Conservation (phyloP, 2,888 invertebrate genomes). For the Hydraecia micacea region DNA sequence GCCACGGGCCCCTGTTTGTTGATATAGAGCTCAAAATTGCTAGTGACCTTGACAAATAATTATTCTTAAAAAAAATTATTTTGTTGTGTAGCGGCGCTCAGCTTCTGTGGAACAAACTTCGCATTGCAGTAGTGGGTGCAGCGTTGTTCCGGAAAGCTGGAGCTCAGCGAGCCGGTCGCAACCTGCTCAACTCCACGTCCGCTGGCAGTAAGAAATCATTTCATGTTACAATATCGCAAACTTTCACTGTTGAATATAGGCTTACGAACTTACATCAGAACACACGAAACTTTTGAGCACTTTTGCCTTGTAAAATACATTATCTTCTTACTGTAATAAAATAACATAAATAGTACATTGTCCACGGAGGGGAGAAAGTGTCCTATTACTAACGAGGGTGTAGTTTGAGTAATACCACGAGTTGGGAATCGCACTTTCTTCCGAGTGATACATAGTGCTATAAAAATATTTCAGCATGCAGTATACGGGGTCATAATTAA, state of each 20-base stretch:
- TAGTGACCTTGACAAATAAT: not conserved
- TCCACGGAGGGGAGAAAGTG: too few relatives aligned
- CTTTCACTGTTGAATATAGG: not conserved
- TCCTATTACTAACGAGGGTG: too few relatives aligned
- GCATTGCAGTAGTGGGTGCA: slow-evolving; percentile 97
- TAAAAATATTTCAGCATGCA: not conserved
- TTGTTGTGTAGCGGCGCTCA: slow-evolving; percentile 92
- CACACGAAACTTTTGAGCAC: not conserved
- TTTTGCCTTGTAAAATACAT: not conserved
- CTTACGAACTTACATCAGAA: not conserved
- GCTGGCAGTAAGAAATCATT: slow-evolving; percentile 72
- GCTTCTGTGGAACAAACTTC: slow-evolving; percentile 97
- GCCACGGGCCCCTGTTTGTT: not conserved
- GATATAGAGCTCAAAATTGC: not conserved
- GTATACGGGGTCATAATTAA: too few relatives aligned
- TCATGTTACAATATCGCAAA: not conserved
- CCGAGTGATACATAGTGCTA: too few relatives aligned
- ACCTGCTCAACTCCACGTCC: slow-evolving; percentile 69
- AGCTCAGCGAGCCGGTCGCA: slow-evolving; percentile 82
- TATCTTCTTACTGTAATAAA: not conserved
- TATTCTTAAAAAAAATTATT: not conserved
- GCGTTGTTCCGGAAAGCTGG: slow-evolving; percentile 96
- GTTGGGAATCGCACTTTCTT: too few relatives aligned
- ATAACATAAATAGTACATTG: too few relatives aligned
- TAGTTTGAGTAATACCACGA: too few relatives aligned